A percentile compares a stretch with the other conserved stretches of the same genome.
phyloP scores from a whole-genome alignment of 2,797 vertebrate genomes.

The Cynopterus sphinx region DNA sequence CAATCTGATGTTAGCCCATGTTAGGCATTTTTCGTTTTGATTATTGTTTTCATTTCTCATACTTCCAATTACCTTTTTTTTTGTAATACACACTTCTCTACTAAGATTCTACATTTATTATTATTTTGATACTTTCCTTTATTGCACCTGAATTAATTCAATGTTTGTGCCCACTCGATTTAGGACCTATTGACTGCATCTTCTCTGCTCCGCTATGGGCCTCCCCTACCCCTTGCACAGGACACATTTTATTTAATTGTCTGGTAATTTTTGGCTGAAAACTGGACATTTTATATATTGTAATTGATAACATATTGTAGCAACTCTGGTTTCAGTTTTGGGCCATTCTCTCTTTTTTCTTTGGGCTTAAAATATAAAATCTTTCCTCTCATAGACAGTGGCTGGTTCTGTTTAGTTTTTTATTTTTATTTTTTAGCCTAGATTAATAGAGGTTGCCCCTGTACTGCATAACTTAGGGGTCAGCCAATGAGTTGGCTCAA shows the following conservation, averaged over 20 bases:
- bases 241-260: background rate
- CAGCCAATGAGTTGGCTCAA: background rate
- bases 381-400: background rate
- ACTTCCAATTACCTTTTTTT: background rate
- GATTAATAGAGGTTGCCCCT: background rate
- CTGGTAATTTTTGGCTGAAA: conserved; percentile 20
- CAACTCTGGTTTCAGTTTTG: background rate
- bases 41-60: background rate
- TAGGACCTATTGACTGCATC: background rate
- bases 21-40: background rate
- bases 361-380: conserved; percentile 29
- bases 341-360: background rate
- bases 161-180: background rate
- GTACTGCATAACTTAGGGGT: background rate
- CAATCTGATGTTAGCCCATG: background rate
- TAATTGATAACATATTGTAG: background rate
- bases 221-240: background rate
- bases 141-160: background rate
- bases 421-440: background rate
- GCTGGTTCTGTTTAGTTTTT: background rate
- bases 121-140: conserved; percentile 2
- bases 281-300: background rate
- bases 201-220: no score
- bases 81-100: background rate
- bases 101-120: background rate